Base-by-base conservation (phyloP, 1,140 invertebrate species). In the Achroia grisella region DNA sequence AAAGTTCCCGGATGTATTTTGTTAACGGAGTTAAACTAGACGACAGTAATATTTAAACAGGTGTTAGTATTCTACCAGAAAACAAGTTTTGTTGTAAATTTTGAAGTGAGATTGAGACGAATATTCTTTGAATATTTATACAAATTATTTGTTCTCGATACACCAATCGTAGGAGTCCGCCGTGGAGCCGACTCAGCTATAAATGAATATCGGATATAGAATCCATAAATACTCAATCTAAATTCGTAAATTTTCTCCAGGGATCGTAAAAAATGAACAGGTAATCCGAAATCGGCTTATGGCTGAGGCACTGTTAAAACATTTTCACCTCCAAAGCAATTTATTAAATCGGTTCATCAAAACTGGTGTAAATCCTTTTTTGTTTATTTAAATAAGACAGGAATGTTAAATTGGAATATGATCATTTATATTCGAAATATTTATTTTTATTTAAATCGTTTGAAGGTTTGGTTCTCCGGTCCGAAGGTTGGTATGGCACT, bases 141-240 rank as follows among this genome's bases (percentile, higher is more conserved):
- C 17, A 3, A 23, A 6, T 23, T 23, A 23, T 23, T 23, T 23
- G 17, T 64, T 70, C 64, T 50, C 49, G 53, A 54, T 52, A 44
- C 40, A 52, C 50, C 32, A 36, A 31, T 49, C 52, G 42, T 41
- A 52, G 46, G 52, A 51, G 57, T 44, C 53, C 53, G 48, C 52
- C 35, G 45, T 43, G 56, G 61, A 60, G 52, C 50, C 62, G 55
- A 62, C 59, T 58, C 60, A 48, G 60, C 64, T 66, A 68, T 76
- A 73, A 76, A 73, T 70, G 66, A 70, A 75, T 72, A 67, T 69
- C 60, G 61, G 63, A 71, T 71, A 66, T 64, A 56, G 65, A 70
- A 73, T 71, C 62, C 65, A 76, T 71, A 71, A 71, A 73, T 67
- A 73, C 63, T 68, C 68, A 77, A 74, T 72, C 64, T 77, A 71